Percentiles rank a stretch among this genome's conserved stretches.
Evolutionary conservation across 1,140 invertebrate genomes (phyloP).

Genomic region (Condylostylus longicornis): DNA sequence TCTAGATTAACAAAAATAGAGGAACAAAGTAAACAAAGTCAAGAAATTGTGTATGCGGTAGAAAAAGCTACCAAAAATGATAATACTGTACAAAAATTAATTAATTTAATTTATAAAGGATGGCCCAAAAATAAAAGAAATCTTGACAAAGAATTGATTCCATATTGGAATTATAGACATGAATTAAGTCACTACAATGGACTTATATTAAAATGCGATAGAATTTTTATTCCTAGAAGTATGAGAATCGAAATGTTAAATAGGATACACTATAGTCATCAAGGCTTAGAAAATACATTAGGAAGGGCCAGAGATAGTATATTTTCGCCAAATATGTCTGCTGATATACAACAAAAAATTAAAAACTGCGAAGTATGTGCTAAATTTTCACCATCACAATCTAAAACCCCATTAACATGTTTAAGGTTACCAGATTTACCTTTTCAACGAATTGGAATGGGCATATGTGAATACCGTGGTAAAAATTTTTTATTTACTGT

Average conservation of each 20-base stretch:
- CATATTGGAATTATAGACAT: not conserved
- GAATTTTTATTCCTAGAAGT: not conserved
- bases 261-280: not conserved
- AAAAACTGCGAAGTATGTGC: too few species aligned
- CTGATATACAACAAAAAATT: not conserved
- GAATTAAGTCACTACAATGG: not conserved
- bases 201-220: not conserved
- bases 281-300: not conserved
- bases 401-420: too few species aligned
- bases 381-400: too few species aligned
- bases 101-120: not conserved
- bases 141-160: not conserved
- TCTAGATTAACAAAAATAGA: not conserved
- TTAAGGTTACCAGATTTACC: too few species aligned
- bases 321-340: not conserved
- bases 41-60: not conserved
- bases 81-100: not conserved
- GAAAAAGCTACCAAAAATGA: not conserved
- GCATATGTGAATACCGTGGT: too few species aligned
- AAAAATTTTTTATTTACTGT: too few species aligned
- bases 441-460: too few species aligned
- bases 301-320: not conserved
- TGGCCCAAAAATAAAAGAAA: constrained; percentile 1
- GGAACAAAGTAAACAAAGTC: not conserved
- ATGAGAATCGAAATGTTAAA: not conserved